Conservation (phyloP, 2,797 vertebrate genomes). For the Adelosebastes latens region DNA sequence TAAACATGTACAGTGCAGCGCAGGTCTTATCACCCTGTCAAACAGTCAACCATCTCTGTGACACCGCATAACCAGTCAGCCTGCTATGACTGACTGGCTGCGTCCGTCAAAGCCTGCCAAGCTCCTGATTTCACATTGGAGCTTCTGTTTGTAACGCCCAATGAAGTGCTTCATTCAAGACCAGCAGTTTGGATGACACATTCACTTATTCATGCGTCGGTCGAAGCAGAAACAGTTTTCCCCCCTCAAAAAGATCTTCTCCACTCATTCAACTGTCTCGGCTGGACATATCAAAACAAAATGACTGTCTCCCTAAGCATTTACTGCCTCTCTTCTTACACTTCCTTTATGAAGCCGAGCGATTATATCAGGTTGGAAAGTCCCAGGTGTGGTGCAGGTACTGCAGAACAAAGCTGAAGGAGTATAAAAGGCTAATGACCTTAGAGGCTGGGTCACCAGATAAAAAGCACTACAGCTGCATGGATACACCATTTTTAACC, state of each 20-base stretch:
- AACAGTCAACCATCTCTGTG: conserved; percentile 52
- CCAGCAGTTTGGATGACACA: conserved; percentile 32
- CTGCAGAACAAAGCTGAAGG: neutral
- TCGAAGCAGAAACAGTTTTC: conserved; percentile 15
- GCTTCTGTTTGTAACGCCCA: conserved; percentile 22
- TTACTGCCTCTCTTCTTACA: neutral
- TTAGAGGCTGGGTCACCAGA: neutral
- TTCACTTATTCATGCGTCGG: neutral
- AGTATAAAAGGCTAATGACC: neutral
- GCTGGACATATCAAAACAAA: conserved; percentile 14
- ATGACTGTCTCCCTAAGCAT: neutral
- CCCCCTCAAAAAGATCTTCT: conserved; percentile 1
- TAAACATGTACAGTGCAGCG: conserved; percentile 45
- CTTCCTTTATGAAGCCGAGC: neutral
- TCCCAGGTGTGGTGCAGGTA: conserved; percentile 15
- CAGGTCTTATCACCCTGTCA: conserved; percentile 47
- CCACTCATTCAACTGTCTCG: neutral
- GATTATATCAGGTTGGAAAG: conserved; percentile 8
- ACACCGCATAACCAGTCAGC: conserved; percentile 57
- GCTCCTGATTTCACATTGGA: conserved; percentile 43
- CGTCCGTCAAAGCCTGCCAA: conserved; percentile 26
- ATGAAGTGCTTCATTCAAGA: conserved; percentile 43
- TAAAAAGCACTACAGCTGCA: neutral
- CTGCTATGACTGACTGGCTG: conserved; percentile 40
- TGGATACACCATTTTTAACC: neutral